Percentiles rank a stretch among this genome's conserved stretches.
phyloP scores from a whole-genome alignment of 2,797 vertebrate species.

The Moxostoma hubbsi region DNA sequence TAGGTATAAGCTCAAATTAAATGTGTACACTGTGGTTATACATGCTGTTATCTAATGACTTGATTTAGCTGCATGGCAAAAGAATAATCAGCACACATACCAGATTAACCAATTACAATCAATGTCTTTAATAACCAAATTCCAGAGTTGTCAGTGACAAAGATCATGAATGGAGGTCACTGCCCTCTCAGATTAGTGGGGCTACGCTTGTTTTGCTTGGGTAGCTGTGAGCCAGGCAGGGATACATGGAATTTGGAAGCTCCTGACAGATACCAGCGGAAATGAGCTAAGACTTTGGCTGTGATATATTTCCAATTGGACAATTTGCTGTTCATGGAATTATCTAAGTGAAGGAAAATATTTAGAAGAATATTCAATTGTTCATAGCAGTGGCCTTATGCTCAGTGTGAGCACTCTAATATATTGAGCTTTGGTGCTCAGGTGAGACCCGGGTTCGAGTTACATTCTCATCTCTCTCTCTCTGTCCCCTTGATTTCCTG shows the following conservation, averaged over 20 bases:
- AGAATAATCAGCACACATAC: constrained; percentile 70
- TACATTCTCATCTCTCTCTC: too few relatives aligned
- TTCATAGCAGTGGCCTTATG: too few relatives aligned
- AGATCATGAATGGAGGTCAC: constrained; percentile 72
- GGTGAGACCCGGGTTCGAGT: too few relatives aligned
- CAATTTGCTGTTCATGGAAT: neutral
- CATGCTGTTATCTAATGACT: constrained; percentile 36
- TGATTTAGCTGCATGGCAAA: constrained; percentile 62
- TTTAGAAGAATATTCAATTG: neutral
- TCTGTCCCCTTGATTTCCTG: too few relatives aligned
- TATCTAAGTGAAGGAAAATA: neutral
- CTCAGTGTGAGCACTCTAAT: too few relatives aligned
- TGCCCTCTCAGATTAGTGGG: constrained; percentile 72
- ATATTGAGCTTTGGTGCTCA: neutral
- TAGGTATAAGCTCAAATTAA: neutral
- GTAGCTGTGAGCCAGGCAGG: constrained; percentile 56
- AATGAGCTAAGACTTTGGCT: constrained; percentile 29
- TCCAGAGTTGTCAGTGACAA: constrained; percentile 73
- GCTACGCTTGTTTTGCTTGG: constrained; percentile 67
- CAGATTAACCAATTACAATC: constrained; percentile 78
- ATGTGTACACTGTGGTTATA: constrained; percentile 39
- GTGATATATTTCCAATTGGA: neutral
- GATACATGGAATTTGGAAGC: constrained; percentile 24
- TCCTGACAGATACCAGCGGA: constrained; percentile 23
- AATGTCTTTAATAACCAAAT: constrained; percentile 78